These are phyloP conservation scores for Pavo muticus DNA, from an alignment of 2,113 vertebrate species.

Conservation along the genomic window DNA sequence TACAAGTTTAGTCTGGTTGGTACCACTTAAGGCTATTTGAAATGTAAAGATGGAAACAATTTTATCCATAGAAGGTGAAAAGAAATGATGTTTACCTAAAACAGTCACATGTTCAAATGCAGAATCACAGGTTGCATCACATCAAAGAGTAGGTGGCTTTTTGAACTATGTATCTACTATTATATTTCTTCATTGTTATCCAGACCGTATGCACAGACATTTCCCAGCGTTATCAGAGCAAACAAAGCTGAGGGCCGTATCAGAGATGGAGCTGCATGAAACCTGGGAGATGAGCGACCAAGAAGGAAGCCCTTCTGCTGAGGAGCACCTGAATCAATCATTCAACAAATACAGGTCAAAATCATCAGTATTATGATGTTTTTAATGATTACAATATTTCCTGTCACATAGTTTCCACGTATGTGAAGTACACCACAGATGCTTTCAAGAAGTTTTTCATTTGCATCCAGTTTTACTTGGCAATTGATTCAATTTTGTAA, in stretches of 20 bases:
- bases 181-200: constrained; percentile 28
- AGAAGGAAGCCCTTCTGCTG: constrained; percentile 65
- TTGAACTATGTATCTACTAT: constrained; percentile 1
- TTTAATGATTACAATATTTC: not conserved
- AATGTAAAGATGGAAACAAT: not conserved
- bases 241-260: not conserved
- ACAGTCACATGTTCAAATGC: not conserved
- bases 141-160: constrained; percentile 2
- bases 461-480: not conserved
- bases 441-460: not conserved
- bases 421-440: not conserved
- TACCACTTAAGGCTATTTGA: not conserved
- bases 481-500: not conserved
- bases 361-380: not conserved
- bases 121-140: not conserved
- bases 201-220: constrained; percentile 58
- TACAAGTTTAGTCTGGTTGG: not conserved
- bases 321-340: constrained; percentile 48
- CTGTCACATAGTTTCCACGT: not conserved
- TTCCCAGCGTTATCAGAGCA: constrained; percentile 17
- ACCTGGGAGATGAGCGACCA: constrained; percentile 55
- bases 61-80: not conserved
- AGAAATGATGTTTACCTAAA: not conserved
- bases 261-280: constrained; percentile 22
- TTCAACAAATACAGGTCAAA: constrained; percentile 76